These are phyloP conservation scores for Phymatocera aterrima DNA, from an alignment of 2,888 invertebrate species.

Conservation along the genomic window DNA sequence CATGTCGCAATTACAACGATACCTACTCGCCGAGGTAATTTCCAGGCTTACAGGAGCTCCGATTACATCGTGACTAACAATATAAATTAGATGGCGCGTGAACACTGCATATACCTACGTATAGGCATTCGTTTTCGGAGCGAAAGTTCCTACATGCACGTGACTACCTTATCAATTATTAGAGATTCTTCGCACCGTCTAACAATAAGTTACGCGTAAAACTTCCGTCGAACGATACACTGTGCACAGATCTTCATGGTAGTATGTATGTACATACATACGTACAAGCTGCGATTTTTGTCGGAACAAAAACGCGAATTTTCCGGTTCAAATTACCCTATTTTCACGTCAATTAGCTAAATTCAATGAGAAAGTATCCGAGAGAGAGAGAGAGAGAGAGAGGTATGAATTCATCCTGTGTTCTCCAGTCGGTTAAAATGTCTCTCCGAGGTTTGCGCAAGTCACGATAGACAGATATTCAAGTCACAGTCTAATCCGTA, in stretches of 20 bases:
- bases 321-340: too few relatives aligned
- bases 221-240: background rate
- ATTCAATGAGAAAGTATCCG: too few relatives aligned
- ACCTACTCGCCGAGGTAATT: background rate
- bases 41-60: too few relatives aligned
- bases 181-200: background rate
- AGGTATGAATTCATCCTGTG: too few relatives aligned
- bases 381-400: too few relatives aligned
- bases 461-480: background rate
- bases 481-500: background rate
- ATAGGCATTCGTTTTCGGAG: slow-evolving; percentile 25
- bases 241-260: background rate
- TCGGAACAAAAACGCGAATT: too few relatives aligned
- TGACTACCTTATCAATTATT: slow-evolving; percentile 31
- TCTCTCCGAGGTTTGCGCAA: background rate
- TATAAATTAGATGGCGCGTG: slow-evolving; percentile 1
- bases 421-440: too few relatives aligned
- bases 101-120: too few relatives aligned
- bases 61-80: background rate
- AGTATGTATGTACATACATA: too few relatives aligned
- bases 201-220: background rate
- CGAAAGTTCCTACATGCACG: slow-evolving; percentile 33
- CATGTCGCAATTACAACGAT: background rate
- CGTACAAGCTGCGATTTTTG: too few relatives aligned
- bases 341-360: too few relatives aligned